A percentile compares a stretch with the other conserved stretches of the same genome.
Conservation (phyloP, 2,888 invertebrate genomes). For the Apodemia hepburni region DNA sequence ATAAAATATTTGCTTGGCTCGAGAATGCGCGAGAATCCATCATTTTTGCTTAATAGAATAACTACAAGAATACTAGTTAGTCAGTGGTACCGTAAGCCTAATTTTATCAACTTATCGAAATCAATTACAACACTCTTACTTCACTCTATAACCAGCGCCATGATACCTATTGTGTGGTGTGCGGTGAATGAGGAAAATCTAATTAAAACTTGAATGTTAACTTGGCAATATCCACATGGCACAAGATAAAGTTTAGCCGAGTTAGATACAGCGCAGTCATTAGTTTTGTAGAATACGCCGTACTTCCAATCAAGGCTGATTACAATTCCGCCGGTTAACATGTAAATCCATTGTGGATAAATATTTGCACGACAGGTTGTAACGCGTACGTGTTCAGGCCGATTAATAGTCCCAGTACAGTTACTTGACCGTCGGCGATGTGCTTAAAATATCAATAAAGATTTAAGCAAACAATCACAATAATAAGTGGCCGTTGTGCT, state of each 20-base stretch:
- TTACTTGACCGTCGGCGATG: slow-evolving; percentile 54
- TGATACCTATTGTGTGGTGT: background rate
- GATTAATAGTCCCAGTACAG: slow-evolving; percentile 54
- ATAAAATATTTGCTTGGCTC: too few species aligned
- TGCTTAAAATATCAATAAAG: slow-evolving; percentile 35
- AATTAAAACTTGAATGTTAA: slow-evolving; percentile 13
- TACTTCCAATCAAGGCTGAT: slow-evolving; percentile 64
- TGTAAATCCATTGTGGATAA: slow-evolving; percentile 74
- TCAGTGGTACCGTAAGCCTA: too few species aligned
- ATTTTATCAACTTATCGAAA: background rate
- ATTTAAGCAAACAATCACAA: slow-evolving; percentile 24
- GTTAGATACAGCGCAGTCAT: slow-evolving; percentile 33
- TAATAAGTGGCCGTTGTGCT: slow-evolving; percentile 5
- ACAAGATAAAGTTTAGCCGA: background rate
- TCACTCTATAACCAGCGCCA: background rate
- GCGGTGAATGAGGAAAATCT: slow-evolving; percentile 8
- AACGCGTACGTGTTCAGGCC: slow-evolving; percentile 58
- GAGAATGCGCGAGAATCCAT: too few species aligned
- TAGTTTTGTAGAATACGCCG: slow-evolving; percentile 29
- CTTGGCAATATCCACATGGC: slow-evolving; percentile 15
- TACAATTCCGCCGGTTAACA: slow-evolving; percentile 70
- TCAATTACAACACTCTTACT: background rate
- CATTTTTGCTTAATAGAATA: too few species aligned
- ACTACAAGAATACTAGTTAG: too few species aligned
- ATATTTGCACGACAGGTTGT: slow-evolving; percentile 77